Percentiles rank a stretch among this genome's conserved stretches.
Conservation (phyloP, 2,113 vertebrate species). For the human (Homo sapiens) region GRCh38 chr6:75850501-75851000, state of each 20-base stretch:
- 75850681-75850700: not conserved
- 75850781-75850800: not conserved
- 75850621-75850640: not conserved
- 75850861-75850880: not conserved
- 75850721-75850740: not conserved
- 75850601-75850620: not conserved
- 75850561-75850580: not conserved
- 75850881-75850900: constrained; percentile 13
- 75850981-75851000: not conserved
- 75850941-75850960: constrained; percentile 8
- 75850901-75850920: not conserved
- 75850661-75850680: not conserved
- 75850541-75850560: not conserved
- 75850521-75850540: not conserved
- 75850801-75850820: not conserved
- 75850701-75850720: no score
- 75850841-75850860: not conserved
- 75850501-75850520: not conserved
- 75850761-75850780: not conserved
- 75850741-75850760: not conserved
- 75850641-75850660: not conserved
- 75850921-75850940: not conserved
- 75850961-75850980: not conserved
- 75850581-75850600: not conserved
- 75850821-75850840: not conserved